phyloP scores from a whole-genome alignment of 2,888 invertebrate species.

The Drosophila borealis region DNA sequence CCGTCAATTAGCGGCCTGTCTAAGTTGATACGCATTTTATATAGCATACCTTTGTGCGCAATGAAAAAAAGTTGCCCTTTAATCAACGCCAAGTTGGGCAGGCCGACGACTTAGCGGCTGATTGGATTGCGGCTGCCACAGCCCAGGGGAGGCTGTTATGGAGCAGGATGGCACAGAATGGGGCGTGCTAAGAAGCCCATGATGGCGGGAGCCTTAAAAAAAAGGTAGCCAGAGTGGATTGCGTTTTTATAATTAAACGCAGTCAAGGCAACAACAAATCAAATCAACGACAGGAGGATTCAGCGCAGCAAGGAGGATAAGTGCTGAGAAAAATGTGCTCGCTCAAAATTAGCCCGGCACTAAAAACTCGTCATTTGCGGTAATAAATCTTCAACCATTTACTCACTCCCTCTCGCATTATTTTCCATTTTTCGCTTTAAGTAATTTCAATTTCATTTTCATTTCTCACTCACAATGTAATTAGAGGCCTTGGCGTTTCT shows the following conservation, averaged over 20 bases:
- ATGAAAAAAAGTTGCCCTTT: constrained; percentile 54
- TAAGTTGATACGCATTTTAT: constrained; percentile 56
- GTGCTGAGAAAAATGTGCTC: constrained; percentile 26
- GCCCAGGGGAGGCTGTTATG: constrained; percentile 19
- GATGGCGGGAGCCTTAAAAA: constrained; percentile 23
- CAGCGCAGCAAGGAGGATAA: constrained; percentile 16
- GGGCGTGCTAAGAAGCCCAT: constrained; percentile 14
- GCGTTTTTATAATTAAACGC: constrained; percentile 70
- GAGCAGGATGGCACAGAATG: neutral
- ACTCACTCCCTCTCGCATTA: neutral
- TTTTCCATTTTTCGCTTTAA: constrained; percentile 33
- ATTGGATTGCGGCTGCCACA: constrained; percentile 65
- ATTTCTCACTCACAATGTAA: constrained; percentile 56
- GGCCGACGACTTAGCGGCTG: constrained; percentile 66
- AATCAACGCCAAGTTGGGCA: constrained; percentile 58
- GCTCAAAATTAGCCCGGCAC: constrained; percentile 56
- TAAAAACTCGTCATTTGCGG: constrained; percentile 49
- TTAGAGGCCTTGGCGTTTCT: constrained; percentile 56
- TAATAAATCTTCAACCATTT: constrained; percentile 67
- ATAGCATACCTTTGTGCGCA: constrained; percentile 47
- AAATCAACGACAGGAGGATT: constrained; percentile 54
- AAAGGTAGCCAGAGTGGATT: constrained; percentile 29
- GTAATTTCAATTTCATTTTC: constrained; percentile 64
- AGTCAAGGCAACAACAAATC: constrained; percentile 69
- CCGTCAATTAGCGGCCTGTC: constrained; percentile 58